Evolutionary conservation across 2,797 vertebrate genomes (phyloP).

Genomic region (Mormyrops boulengeri): DNA sequence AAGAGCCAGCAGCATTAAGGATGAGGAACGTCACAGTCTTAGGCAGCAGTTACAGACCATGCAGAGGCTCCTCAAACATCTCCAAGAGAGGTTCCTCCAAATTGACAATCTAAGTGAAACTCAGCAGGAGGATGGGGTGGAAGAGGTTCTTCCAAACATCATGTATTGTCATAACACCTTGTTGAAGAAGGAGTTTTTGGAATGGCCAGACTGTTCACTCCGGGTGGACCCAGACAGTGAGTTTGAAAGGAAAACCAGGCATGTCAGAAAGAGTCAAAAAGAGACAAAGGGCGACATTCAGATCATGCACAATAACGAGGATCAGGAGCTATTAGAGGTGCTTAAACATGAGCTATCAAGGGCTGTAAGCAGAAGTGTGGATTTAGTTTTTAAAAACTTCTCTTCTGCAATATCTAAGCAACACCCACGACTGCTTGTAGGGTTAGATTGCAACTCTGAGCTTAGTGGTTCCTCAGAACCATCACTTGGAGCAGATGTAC

Average conservation of each 20-base stretch:
- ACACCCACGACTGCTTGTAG: conserved; percentile 26
- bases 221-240: conserved; percentile 12
- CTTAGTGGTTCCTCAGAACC: conserved; percentile 2
- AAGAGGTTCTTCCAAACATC: background rate
- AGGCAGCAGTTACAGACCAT: conserved; percentile 55
- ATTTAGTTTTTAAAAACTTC: conserved; percentile 65
- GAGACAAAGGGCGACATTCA: conserved; percentile 30
- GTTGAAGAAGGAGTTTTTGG: conserved; percentile 7
- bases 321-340: conserved; percentile 56
- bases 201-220: background rate
- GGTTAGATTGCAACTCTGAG: background rate
- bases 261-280: conserved; percentile 37
- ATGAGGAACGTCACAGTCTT: conserved; percentile 35
- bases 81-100: conserved; percentile 53
- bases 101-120: conserved; percentile 22
- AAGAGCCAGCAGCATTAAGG: conserved; percentile 21
- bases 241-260: conserved; percentile 17
- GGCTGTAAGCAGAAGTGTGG: conserved; percentile 65
- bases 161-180: background rate
- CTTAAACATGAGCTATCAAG: conserved; percentile 67
- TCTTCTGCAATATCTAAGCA: conserved; percentile 42
- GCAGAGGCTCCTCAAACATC: conserved; percentile 53
- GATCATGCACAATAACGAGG: conserved; percentile 41
- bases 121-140: background rate
- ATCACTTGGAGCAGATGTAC: conserved; percentile 8